Base-by-base conservation (phyloP, 2,797 vertebrate genomes). In the Stomatorhinus walkeri region DNA sequence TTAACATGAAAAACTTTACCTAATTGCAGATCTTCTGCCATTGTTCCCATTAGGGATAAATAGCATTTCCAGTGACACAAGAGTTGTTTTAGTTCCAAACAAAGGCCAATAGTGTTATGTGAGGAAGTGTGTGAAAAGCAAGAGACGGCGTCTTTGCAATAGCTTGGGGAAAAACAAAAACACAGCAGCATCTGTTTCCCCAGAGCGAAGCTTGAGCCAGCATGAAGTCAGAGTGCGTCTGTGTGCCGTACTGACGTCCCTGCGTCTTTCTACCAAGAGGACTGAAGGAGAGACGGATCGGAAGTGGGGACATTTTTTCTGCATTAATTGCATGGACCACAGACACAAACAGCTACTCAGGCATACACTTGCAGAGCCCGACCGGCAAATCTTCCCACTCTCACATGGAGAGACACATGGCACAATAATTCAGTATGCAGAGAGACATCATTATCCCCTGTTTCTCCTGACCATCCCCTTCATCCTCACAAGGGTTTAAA, bases 161-260 rank as follows among this genome's bases (percentile, higher is more conserved):
- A 79, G 72, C 72, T 36, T 40, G 32, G 1, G 72, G 72, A 2
- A 43, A 43, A 79, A 79, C 1, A 1, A 40, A 43, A n/a, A 79
- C 72, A 79, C 72, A 79, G n/a, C 72, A 19, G 72, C 32, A 79
- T 79, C 72, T 79, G 72, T 43, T 79, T 79, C 72, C 72, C 40
- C 72, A 40, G 40, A 79, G 72, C 7, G 10, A 16, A 79, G 36
- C 36, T 79, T 40, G 32, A 43, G 72, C 72, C 36, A 43, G 36
- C 72, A 19, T 79, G 72, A 40, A 40, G 40, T 43, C 72, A 79
- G 32, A 3, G 16, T 79, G 36, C 6, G 3, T 79, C 36, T 79
- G 36, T 46, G 19, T 79, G 72, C 72, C 32, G 19, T 14, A 56
- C n/a, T 16, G 24, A 85, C 48, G 4, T 49, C n/a, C 43, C 48